These are phyloP conservation scores for Notarius quadriscutis DNA, from an alignment of 2,113 vertebrate genomes.

Conservation along the genomic window DNA sequence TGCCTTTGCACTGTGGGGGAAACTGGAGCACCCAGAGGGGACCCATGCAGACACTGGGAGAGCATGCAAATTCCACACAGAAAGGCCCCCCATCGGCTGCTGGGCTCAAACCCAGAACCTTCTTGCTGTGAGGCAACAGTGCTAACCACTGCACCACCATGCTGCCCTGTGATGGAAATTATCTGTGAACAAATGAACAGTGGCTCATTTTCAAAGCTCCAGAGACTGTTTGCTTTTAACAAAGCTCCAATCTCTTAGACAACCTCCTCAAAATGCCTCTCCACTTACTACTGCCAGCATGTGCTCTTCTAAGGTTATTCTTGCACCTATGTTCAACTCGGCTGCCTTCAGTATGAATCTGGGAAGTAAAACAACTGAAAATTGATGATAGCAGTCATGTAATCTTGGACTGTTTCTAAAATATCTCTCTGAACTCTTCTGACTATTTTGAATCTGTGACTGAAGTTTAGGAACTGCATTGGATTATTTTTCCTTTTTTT, in stretches of 20 bases:
- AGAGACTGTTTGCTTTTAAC: slow-evolving; percentile 9
- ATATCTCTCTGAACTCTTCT: not conserved
- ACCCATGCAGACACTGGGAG: too few species aligned
- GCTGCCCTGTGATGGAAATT: slow-evolving; percentile 17
- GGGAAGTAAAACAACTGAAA: not conserved
- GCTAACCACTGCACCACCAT: too few species aligned
- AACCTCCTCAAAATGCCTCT: not conserved
- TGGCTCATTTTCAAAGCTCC: slow-evolving; percentile 11
- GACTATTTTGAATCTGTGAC: not conserved
- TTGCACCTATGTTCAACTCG: not conserved
- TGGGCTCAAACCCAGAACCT: too few species aligned
- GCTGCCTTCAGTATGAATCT: not conserved
- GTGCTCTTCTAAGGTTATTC: slow-evolving; percentile 10
- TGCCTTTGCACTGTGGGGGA: too few species aligned
- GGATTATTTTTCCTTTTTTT: not conserved
- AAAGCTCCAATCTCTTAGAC: slow-evolving; percentile 26
- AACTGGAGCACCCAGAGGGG: too few species aligned
- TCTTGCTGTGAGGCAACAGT: too few species aligned
- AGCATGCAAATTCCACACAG: too few species aligned
- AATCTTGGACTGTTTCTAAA: not conserved
- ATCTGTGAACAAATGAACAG: slow-evolving; percentile 22
- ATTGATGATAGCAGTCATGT: not conserved
- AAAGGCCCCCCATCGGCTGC: too few species aligned
- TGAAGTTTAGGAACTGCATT: not conserved
- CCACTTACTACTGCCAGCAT: not conserved